Base-by-base conservation (phyloP, 2,797 vertebrate species). In the Microctenopoma stevenorrisi region DNA sequence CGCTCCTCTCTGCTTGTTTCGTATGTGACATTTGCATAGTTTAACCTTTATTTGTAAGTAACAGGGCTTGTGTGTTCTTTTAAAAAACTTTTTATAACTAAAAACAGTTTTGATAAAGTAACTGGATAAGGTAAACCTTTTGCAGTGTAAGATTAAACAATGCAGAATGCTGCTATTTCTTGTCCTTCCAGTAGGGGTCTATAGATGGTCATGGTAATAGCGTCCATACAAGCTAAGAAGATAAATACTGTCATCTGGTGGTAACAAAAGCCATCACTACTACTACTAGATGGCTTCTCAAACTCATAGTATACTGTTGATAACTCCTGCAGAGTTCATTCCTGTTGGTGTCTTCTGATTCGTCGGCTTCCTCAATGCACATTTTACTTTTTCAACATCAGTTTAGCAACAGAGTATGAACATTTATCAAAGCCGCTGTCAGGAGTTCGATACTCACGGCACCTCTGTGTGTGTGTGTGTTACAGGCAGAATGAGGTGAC, bases 231-330 rank as follows among this genome's bases (percentile, higher is more conserved):
- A 66, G 58, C 70, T 81, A 53, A 68, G 79, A 91, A 82, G 89
- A 87, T 88, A 88, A 90, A 92, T 79, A 87, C 90, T 89, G 91
- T 89, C 92, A 91, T 89, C 92, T 93, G 88, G 84, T 91, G 92
- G 92, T 73, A 86, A 89, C 83, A 85, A 82, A 83, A 78, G 79
- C 79, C 82, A 87, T 87, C 86, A 87, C 83, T 74, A 22, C 74
- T 58, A 22, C 22, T 49, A 76, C 49, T 3, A 56, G 56, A 64
- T 48, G 16, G 16, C 18, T 48, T 44, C 68, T 47, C 66, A 15
- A 67, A 73, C 37, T 64, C 47, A 13, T 42, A 16, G 28, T 16
- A 9, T 9, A 13, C 28, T 38, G 60, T 6, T 10, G 28, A 7
- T 54, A 51, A 22, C 37, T 46, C 28, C 22, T 60, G 26, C 7